Percentiles rank a stretch among this genome's conserved stretches.
phyloP scores from a whole-genome alignment of 37 sponge, comb jelly and placozoan species.

The Aphrocallistes beatrix region DNA sequence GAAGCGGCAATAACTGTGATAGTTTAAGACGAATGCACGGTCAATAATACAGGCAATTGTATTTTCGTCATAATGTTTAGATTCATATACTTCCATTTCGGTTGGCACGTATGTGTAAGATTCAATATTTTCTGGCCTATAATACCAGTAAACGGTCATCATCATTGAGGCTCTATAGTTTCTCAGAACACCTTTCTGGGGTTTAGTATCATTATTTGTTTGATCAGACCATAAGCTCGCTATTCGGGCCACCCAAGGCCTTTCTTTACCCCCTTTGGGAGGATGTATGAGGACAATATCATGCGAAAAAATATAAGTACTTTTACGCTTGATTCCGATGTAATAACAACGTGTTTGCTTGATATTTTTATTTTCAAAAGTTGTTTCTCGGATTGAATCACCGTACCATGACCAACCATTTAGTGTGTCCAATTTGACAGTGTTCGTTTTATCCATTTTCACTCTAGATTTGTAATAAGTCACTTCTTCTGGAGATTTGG shows the following conservation, averaged over 20 bases:
- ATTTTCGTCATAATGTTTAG: slow-evolving; percentile 56
- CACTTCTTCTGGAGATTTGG: not conserved
- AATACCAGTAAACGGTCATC: slow-evolving; percentile 65
- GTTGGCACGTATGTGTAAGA: not conserved
- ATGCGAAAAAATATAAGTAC: slow-evolving; percentile 34
- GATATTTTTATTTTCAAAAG: not conserved
- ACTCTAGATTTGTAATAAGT: not conserved
- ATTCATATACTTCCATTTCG: slow-evolving; percentile 44
- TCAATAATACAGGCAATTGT: slow-evolving; percentile 60
- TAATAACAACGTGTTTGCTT: slow-evolving; percentile 19
- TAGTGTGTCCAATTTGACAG: not conserved
- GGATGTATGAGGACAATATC: slow-evolving; percentile 32
- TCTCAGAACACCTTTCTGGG: not conserved
- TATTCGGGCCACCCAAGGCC: slow-evolving; percentile 50
- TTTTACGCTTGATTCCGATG: slow-evolving; percentile 29
- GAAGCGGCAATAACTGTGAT: slow-evolving; percentile 43
- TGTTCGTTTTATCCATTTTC: not conserved
- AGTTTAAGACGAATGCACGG: slow-evolving; percentile 38
- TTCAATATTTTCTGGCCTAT: slow-evolving; percentile 42
- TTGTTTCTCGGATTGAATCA: not conserved
- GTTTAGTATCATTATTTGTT: too few species aligned
- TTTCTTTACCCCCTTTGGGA: slow-evolving; percentile 13
- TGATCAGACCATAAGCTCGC: slow-evolving; percentile 51
- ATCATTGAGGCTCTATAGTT: slow-evolving; percentile 22
- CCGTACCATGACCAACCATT: slow-evolving; percentile 16